Evolutionary conservation across 2,797 vertebrate species (phyloP), one percentile per base, ranked within the genome.

Genomic region (Morelia viridis): DNA sequence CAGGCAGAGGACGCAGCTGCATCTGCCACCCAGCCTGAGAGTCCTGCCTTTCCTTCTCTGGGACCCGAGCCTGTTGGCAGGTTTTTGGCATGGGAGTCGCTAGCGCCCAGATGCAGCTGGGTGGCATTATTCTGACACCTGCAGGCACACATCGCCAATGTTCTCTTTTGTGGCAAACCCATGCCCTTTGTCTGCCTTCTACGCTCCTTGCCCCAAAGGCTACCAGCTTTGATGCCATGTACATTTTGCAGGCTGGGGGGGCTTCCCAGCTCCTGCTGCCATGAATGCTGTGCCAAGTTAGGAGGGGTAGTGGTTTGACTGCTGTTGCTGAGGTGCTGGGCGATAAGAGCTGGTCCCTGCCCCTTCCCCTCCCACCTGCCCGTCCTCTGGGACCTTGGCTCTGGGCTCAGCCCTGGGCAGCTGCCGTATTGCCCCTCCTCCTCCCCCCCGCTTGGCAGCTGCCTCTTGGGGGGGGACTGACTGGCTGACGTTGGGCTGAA

Each of bases 351-450:
- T 19, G 88, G 22, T 31, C 58, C 24, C 89, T 24, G 76, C 31
- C n/a, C 0, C 0, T 4, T 85, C 1, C 5, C 19, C 2, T 13
- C 60, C 46, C 35, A 3, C 6, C 22, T 24, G 41, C 83, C 83
- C 83, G 28, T 56, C 83, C 83, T 85, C 50, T 56, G 53, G 28
- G 84, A 56, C 84, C 50, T 85, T 56, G 53, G 53, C 28, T n/a
- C 12, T 0, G 0, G 26, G 84, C 50, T 57, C 50, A 57, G 83
- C 17, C 31, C n/a, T 31, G 17, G 85, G 56, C 57, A 8, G 71
- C 0, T 17, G 1, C 4, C 15, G 0, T 0, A 9, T 46, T 62
- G 15, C 10, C 91, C 1, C 76, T 15, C 31, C 46, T 35, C 19
- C 0, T 0, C 7, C 31, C 22, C 4, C 24, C 19, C 15, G 4